These are phyloP conservation scores for Callorhinus ursinus DNA, from an alignment of 2,113 vertebrate species.

Conservation along the genomic window DNA sequence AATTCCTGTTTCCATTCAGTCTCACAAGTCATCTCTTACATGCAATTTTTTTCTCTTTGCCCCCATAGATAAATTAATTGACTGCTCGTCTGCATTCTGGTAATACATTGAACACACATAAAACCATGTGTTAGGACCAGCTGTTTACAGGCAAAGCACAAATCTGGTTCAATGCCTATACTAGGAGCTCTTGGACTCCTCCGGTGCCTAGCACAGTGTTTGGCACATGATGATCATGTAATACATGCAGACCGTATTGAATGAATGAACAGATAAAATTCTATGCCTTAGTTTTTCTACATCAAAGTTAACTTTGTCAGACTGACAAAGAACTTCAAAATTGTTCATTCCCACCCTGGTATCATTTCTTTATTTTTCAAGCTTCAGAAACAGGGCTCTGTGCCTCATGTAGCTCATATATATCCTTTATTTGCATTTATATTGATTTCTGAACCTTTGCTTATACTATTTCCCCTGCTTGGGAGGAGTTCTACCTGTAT, in stretches of 20 bases:
- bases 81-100: conserved; percentile 21
- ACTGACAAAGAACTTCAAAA: neutral
- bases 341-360: neutral
- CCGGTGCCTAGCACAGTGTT: neutral
- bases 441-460: neutral
- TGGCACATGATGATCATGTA: neutral
- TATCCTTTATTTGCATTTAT: neutral
- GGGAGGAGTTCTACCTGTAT: neutral
- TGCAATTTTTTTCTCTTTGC: neutral
- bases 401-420: neutral
- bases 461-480: neutral
- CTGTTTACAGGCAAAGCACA: neutral
- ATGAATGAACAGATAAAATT: neutral
- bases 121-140: neutral
- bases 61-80: neutral
- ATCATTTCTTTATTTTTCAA: neutral
- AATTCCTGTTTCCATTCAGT: conserved; percentile 1
- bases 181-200: neutral
- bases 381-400: neutral
- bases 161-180: neutral
- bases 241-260: neutral
- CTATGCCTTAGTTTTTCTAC: neutral
- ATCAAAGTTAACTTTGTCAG: neutral
- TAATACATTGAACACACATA: neutral
- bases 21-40: neutral